Evolutionary conservation across 2,113 vertebrate genomes (phyloP).

Genomic region (Canis aureus): DNA sequence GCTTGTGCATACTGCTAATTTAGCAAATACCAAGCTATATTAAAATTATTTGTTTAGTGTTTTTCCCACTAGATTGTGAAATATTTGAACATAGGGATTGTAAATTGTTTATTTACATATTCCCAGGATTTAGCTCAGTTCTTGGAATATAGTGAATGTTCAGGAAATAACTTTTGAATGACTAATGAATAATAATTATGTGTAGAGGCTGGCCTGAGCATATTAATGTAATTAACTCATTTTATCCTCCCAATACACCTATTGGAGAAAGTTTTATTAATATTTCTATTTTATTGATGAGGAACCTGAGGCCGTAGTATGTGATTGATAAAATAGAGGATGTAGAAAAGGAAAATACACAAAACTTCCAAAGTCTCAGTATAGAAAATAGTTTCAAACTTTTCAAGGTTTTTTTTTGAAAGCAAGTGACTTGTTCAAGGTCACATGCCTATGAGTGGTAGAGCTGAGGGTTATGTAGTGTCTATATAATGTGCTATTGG

Average conservation of each 20-base stretch:
- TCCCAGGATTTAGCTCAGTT: slow-evolving; percentile 44
- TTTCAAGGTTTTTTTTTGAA: neutral
- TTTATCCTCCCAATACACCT: neutral
- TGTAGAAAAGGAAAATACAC: neutral
- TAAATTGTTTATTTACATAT: slow-evolving; percentile 56
- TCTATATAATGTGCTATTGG: neutral
- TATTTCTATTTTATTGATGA: slow-evolving; percentile 14
- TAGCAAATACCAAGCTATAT: slow-evolving; percentile 46
- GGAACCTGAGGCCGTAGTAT: neutral
- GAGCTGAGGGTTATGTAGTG: neutral
- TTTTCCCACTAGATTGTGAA: slow-evolving; percentile 26
- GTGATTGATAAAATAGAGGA: neutral
- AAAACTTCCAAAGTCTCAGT: neutral
- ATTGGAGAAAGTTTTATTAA: neutral
- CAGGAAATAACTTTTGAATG: slow-evolving; percentile 35
- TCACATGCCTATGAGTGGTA: neutral
- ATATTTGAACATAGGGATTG: neutral
- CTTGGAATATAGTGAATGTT: slow-evolving; percentile 31
- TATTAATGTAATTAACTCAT: slow-evolving; percentile 1
- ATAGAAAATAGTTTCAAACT: slow-evolving; percentile 11
- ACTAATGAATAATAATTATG: neutral
- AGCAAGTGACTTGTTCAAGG: neutral
- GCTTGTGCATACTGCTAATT: neutral
- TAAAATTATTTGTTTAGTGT: slow-evolving; percentile 53
- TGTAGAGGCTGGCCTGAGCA: neutral